A percentile compares a stretch with the other conserved stretches of the same genome.
Evolutionary conservation across 1,140 invertebrate genomes (phyloP).

Genomic region (Aphidius gifuensis): DNA sequence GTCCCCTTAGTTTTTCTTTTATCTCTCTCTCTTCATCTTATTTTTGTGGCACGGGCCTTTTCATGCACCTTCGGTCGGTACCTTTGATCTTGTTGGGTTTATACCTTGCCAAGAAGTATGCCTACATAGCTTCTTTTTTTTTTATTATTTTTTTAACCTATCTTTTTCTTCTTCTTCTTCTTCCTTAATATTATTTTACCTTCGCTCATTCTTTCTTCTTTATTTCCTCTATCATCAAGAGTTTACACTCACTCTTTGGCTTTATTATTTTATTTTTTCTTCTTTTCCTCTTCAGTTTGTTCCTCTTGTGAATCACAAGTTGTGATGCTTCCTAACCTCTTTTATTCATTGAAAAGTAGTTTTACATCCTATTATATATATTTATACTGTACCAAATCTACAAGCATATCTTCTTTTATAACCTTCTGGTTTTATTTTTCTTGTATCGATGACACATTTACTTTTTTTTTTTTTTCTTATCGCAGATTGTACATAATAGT

Average conservation of each 20-base stretch:
- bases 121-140: conserved; percentile 2
- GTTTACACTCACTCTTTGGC: no score
- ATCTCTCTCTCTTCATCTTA: neutral
- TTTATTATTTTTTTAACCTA: neutral
- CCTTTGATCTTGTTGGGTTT: conserved; percentile 22
- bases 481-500: no score
- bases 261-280: no score
- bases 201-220: neutral
- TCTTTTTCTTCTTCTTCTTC: neutral
- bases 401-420: no score
- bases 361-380: no score
- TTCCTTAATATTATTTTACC: neutral
- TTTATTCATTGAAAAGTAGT: no score
- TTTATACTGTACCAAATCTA: no score
- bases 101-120: conserved; percentile 15
- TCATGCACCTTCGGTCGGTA: conserved; percentile 10
- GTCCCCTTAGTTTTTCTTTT: neutral
- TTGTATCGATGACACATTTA: no score
- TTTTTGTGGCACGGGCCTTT: conserved; percentile 20
- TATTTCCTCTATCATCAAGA: neutral
- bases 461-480: no score
- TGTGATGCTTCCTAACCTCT: no score
- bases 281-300: neutral
- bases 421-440: no score
- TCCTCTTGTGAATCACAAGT: no score